Evolutionary conservation across 2,113 vertebrate genomes (phyloP), one percentile per base, ranked within the genome.

Genomic region (Macaca mulatta): DNA sequence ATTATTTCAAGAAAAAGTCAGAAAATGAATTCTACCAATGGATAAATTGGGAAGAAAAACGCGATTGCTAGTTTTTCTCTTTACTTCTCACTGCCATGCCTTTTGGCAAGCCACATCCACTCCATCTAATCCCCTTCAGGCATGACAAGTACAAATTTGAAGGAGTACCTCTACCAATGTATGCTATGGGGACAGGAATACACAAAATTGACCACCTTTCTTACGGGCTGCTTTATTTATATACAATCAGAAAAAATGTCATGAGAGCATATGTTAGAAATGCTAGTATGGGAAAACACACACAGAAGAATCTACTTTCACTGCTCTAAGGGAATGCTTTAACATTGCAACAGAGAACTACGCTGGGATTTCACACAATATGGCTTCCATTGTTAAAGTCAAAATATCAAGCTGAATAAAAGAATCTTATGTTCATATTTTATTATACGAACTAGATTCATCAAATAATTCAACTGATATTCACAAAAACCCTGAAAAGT

Each of bases 391-490:
- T 79, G 32, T 11, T 64, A 32, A 78, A 59, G 35, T 67, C 13
- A 40, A 13, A 57, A 11, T 40, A 57, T 30, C 40, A 87, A 59
- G 40, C 10, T 20, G n/a, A 92, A 84, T 32, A 69, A 40, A 84
- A 45, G 4, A 48, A 72, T 45, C 52, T 92, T 32, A 89, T 35
- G 45, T 55, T 72, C 82, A 77, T 48, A 92, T 48, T 89, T 96
- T 32, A 93, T 55, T 89, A 89, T 89, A 92, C 50, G 95, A 92
- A 72, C 61, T 32, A n/a, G 69, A 61, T 90, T 78, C 32, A 89
- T 14, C 4, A 35, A 85, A 85, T 69, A 90, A 83, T 55, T 83
- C 30, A 61, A 48, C 16, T 61, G 57, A 50, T 82, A 8, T 61
- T 96, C 43, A 75, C 25, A 81, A 20, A 38, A 78, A 67, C 7